Conservation (phyloP, 2,888 invertebrate genomes). For the Aphidoletes aphidimyza region DNA sequence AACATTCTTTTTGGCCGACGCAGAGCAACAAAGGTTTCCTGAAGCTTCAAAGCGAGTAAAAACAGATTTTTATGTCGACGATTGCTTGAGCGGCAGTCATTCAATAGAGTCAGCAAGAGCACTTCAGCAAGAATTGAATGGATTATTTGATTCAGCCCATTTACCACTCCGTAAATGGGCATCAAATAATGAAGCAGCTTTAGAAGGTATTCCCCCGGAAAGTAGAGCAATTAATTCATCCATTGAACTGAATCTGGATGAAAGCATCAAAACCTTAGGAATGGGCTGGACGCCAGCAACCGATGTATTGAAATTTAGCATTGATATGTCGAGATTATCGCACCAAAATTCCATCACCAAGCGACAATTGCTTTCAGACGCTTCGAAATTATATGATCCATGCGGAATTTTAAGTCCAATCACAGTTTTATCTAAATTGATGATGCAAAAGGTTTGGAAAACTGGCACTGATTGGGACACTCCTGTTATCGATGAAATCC, state of each 20-base stretch:
- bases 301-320: background rate
- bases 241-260: background rate
- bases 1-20: conserved; percentile 57
- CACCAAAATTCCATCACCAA: conserved; percentile 54
- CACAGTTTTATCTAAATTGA: conserved; percentile 55
- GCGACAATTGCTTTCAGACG: conserved; percentile 55
- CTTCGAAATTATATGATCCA: conserved; percentile 57
- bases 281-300: background rate
- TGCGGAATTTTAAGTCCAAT: conserved; percentile 57
- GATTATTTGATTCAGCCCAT: background rate
- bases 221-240: background rate
- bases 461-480: conserved; percentile 56
- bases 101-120: conserved; percentile 47
- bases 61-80: conserved; percentile 58
- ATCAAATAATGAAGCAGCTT: background rate
- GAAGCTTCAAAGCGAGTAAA: conserved; percentile 56
- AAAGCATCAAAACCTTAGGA: background rate
- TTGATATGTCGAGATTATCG: background rate
- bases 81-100: conserved; percentile 55
- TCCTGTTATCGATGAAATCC: background rate
- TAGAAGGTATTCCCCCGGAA: background rate
- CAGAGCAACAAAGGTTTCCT: conserved; percentile 56
- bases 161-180: background rate
- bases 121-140: background rate
- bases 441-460: conserved; percentile 57